Conservation (phyloP, 2,888 invertebrate species). For the Rhabditoides inermis region DNA sequence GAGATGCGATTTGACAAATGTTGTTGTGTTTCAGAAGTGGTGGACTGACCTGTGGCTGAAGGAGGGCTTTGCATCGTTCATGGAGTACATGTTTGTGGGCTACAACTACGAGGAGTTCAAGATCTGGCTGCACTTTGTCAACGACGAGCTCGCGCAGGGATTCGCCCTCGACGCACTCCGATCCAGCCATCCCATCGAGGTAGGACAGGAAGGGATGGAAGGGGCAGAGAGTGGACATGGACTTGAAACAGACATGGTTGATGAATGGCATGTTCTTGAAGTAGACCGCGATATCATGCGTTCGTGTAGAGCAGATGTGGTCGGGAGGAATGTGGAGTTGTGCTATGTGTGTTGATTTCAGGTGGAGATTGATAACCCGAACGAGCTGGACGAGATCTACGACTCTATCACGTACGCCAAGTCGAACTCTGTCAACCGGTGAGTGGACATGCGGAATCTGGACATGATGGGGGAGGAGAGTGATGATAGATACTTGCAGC, state of each 20-base stretch:
- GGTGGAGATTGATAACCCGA: constrained; percentile 79
- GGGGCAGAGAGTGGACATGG: too few relatives aligned
- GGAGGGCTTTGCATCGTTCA: constrained; percentile 90
- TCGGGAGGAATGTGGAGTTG: too few relatives aligned
- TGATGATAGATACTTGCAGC: too few relatives aligned
- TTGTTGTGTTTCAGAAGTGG: constrained; percentile 43
- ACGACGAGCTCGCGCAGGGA: constrained; percentile 75
- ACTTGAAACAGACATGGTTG: neutral
- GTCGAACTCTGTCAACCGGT: constrained; percentile 80
- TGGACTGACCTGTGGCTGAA: constrained; percentile 75
- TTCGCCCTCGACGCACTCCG: constrained; percentile 70
- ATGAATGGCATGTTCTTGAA: too few relatives aligned
- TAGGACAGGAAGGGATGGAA: too few relatives aligned
- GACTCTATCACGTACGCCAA: constrained; percentile 88
- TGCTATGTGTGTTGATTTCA: too few relatives aligned
- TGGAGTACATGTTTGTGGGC: constrained; percentile 85
- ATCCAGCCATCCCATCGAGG: constrained; percentile 85
- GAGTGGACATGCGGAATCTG: too few relatives aligned
- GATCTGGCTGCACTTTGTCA: constrained; percentile 92
- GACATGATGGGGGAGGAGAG: too few relatives aligned
- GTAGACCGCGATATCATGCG: neutral
- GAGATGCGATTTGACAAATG: too few relatives aligned
- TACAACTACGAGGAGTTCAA: constrained; percentile 87
- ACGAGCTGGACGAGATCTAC: constrained; percentile 92
- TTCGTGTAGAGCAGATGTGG: neutral